Evolutionary conservation across 1,140 invertebrate genomes (phyloP), one percentile per base, ranked within the genome.

Genomic region (Stegodyphus dumicola): DNA sequence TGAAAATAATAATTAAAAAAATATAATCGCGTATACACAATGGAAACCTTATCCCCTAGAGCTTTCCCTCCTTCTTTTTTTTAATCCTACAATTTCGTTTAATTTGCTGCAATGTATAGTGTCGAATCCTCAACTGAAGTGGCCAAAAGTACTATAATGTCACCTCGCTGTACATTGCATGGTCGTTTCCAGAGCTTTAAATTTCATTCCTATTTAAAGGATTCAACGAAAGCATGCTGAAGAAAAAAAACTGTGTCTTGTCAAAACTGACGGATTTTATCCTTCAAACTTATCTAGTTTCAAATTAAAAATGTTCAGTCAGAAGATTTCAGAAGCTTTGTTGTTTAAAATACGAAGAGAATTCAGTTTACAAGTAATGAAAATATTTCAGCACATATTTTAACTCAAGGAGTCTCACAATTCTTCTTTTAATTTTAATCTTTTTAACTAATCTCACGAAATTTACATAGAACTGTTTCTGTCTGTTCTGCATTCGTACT

Each of bases 141-240:
- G 81, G 81, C 81, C 81, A 85, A 85, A 85, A 85, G 74, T 85
- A 85, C 65, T 54, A 77, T 54, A 65, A 85, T 60, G 78, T 85
- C 80, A 75, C 80, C 71, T 53, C 80, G 60, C 18, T 52, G 56
- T 52, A 52, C 49, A 54, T 52, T 65, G 11, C n/a, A 18, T 74
- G 78, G 67, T 69, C 56, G 65, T 85, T 64, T 85, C 74, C 81
- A 77, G 69, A 81, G 66, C 18, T 33, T 48, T 66, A 51, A 15
- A 10, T 60, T 60, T 15, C 33, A 33, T 33, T 33, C 33, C 33
- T 33, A 33, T 33, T 33, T 3, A 33, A 33, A n/a, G n/a, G n/a
- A n/a, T n/a, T n/a, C n/a, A n/a, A n/a, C n/a, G n/a, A n/a, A n/a
- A 33, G 33, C 33, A 33, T 60, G 56, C 5, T 60, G 9, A 10